Evolutionary conservation across 2,888 invertebrate species (phyloP).

Genomic region (Hirudinaria manillensis): DNA sequence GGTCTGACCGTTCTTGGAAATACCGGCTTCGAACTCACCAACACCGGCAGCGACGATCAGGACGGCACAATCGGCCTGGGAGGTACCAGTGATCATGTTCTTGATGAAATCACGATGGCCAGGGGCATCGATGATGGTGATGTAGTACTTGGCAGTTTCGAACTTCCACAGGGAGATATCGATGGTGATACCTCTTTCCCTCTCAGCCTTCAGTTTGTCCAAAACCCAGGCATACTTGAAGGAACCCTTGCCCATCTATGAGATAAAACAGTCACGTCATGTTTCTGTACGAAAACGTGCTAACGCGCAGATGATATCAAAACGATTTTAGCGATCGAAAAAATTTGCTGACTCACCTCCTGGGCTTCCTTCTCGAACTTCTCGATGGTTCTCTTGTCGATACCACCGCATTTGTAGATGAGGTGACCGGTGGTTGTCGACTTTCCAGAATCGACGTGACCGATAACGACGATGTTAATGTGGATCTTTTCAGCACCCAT

Average conservation of each 20-base stretch:
- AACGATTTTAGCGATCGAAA: too few species aligned
- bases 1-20: constrained; percentile 98
- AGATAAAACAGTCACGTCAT: background rate
- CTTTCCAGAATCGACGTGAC: constrained; percentile 97
- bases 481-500: constrained; percentile 70
- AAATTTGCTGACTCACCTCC: constrained; percentile 59
- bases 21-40: constrained; percentile 98
- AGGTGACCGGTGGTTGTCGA: constrained; percentile 83
- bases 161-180: constrained; percentile 98
- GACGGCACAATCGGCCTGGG: constrained; percentile 91
- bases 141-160: constrained; percentile 88
- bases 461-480: constrained; percentile 97
- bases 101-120: constrained; percentile 99
- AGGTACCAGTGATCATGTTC: constrained; percentile 98
- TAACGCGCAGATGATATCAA: too few species aligned
- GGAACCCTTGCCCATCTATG: constrained; percentile 92
- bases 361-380: constrained; percentile 99
- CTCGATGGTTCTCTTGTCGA: constrained; percentile 99
- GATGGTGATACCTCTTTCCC: constrained; percentile 98
- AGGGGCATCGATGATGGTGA: constrained; percentile 98
- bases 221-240: constrained; percentile 99
- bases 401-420: constrained; percentile 99
- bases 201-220: constrained; percentile 99
- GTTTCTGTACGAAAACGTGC: too few species aligned
- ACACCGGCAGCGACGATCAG: constrained; percentile 97